Base-by-base conservation (phyloP, 2,888 invertebrate genomes). In the Arctia plantaginis region DNA sequence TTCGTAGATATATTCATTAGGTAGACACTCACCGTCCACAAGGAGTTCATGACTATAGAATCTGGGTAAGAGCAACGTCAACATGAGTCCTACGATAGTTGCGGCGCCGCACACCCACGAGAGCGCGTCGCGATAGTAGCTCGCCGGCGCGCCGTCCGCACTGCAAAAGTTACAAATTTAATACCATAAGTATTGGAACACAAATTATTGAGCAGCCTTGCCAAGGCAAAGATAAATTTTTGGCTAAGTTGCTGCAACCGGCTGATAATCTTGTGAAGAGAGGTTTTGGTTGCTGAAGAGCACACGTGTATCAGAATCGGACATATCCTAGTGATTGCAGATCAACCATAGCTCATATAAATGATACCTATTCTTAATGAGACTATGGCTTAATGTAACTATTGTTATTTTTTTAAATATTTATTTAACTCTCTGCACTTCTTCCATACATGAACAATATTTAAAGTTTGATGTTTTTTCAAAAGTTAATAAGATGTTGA, bases 51-150 rank as follows among this genome's bases (percentile, higher is more conserved):
- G 86, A 0, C 87, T 76, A 20, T 86, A 83, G 55, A 91, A 86
- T 67, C 84, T 91, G 0, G 94, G 94, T 69, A 95, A 78, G 1
- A 91, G 77, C 23, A 94, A 62, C 1, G 94, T 94, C 23, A 92
- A 85, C 10, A 85, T 59, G 2, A 95, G 89, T 3, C 95, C 96
- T 0, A 89, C 62, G 12, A 92, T 70, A 0, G 93, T 87, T 0
- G 94, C 93, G 0, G 85, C 84, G 0, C 95, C 94, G 80, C 96
- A 95, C 30, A 94, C 93, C 90, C 92, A 92, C 12, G 93, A 89
- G 59, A 96, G 80, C 12, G 89, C 92, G 75, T 92, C 86, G 10
- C 92, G 90, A 73, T 95, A 95, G 84, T 94, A 96, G 0, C 81
- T 84, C 0, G 85, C 65, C 6, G 74, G 87, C 0, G 93, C 90